A percentile compares a stretch with the other conserved stretches of the same genome.
Conservation (phyloP, 2,888 invertebrate genomes). For the Alloscopus bannaensis region DNA sequence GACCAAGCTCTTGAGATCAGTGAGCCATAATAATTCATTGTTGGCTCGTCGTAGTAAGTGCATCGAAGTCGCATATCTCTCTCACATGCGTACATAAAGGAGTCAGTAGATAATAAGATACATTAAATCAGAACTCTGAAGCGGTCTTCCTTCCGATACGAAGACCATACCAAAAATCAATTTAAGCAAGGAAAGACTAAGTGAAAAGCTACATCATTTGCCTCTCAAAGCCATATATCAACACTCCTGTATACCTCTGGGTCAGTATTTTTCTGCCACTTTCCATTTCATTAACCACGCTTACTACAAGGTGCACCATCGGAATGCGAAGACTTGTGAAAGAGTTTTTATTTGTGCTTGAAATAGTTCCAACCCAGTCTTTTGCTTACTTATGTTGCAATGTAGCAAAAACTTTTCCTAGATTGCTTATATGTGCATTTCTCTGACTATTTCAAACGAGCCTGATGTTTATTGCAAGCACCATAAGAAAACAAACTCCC, state of each 20-base stretch:
- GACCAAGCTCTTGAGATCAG: too few species aligned
- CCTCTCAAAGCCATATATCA: conserved; percentile 30
- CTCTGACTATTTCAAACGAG: too few species aligned
- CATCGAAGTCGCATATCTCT: background rate
- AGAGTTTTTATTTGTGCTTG: too few species aligned
- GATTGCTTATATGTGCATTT: too few species aligned
- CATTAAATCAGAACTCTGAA: conserved; percentile 51
- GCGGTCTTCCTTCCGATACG: conserved; percentile 23
- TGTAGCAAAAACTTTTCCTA: too few species aligned
- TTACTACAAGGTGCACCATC: background rate
- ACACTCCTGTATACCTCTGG: conserved; percentile 13
- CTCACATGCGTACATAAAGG: conserved; percentile 3
- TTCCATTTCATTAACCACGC: conserved; percentile 29
- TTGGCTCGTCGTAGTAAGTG: too few species aligned
- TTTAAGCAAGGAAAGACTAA: background rate
- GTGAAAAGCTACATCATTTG: conserved; percentile 11
- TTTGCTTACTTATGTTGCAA: too few species aligned
- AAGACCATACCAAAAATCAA: conserved; percentile 22
- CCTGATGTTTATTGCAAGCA: too few species aligned
- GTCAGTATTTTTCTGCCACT: background rate
- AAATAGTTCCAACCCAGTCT: too few species aligned
- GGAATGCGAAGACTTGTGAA: too few species aligned
- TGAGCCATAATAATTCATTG: too few species aligned
- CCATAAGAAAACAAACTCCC: too few species aligned
- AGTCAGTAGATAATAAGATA: conserved; percentile 30